Evolutionary conservation across 2,888 invertebrate species (phyloP), one percentile per base, ranked within the genome.

Genomic region (Branchipolynoe longqiensis): DNA sequence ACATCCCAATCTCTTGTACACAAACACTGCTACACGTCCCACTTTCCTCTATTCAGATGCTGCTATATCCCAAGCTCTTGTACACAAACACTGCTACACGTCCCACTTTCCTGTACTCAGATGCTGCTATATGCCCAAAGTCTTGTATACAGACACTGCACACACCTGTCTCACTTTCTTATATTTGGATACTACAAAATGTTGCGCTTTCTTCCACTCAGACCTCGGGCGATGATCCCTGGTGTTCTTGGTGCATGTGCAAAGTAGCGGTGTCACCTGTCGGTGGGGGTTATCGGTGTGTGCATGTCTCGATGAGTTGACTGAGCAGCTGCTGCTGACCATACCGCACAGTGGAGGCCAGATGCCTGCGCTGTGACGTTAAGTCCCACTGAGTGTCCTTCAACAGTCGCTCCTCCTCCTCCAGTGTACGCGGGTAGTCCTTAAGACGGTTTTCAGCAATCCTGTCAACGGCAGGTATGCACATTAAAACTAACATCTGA

Each of bases 371-470:
- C 4, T 33, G 3, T 6, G 38, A 69, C 69, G 6, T 22, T 0
- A 2, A 2, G 36, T 33, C 38, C 69, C 69, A 69, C 6, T 33
- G 3, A 0, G 69, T 33, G 36, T 36, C 69, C 3, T 38, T 69
- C 36, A 69, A n/a, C 12, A 38, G 14, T 0, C 18, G 36, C 25
- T 69, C 36, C 18, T 69, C 69, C 36, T 69, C 69, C 69, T 36
- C 69, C n/a, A 69, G 38, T 33, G 69, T 36, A 3, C n/a, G 33
- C 6, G 69, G 69, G 69, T 36, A 69, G 38, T 69, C 69, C 12
- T 38, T 12, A 0, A 69, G 38, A 1, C 69, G 69, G 69, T 69
- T n/a, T 22, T 36, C 69, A 36, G 69, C 69, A 0, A 38, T 38
- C 25, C 69, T 69, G 69, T 22, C 18, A 69, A 1, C 25, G 31